Percentiles rank a stretch among this genome's conserved stretches.
These are phyloP conservation scores for Mastigias papua DNA, from an alignment of 30 jellyfish, hydroid and myxozoan species.

Conservation along the genomic window DNA sequence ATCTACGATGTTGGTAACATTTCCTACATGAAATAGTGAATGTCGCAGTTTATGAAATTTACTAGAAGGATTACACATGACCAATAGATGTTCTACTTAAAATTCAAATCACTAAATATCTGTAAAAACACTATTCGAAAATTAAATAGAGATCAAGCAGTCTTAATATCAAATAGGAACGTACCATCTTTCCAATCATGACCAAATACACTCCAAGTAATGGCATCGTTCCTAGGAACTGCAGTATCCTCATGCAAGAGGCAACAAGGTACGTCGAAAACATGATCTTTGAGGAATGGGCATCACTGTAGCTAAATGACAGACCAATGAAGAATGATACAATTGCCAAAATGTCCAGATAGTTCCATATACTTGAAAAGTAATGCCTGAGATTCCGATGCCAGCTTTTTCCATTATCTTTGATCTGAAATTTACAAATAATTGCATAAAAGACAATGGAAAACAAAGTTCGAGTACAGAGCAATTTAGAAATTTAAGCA, in stretches of 20 bases:
- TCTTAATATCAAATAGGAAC: neutral
- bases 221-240: constrained; percentile 23
- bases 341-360: constrained; percentile 38
- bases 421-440: constrained; percentile 28
- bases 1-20: too few relatives aligned
- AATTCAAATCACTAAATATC: too few relatives aligned
- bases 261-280: constrained; percentile 36
- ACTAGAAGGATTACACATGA: too few relatives aligned
- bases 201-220: constrained; percentile 69
- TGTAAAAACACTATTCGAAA: too few relatives aligned
- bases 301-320: neutral
- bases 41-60: too few relatives aligned
- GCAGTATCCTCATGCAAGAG: constrained; percentile 41
- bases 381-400: constrained; percentile 30
- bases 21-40: too few relatives aligned
- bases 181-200: constrained; percentile 72
- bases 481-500: too few relatives aligned
- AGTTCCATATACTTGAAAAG: constrained; percentile 58
- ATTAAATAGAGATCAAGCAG: too few relatives aligned
- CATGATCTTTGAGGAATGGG: constrained; percentile 3
- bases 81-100: too few relatives aligned
- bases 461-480: too few relatives aligned
- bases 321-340: constrained; percentile 43
- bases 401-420: constrained; percentile 10
- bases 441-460: too few relatives aligned